Percentiles rank a stretch among this genome's conserved stretches.
Conservation (phyloP, 2,113 vertebrate genomes). For the Mustelus asterias region DNA sequence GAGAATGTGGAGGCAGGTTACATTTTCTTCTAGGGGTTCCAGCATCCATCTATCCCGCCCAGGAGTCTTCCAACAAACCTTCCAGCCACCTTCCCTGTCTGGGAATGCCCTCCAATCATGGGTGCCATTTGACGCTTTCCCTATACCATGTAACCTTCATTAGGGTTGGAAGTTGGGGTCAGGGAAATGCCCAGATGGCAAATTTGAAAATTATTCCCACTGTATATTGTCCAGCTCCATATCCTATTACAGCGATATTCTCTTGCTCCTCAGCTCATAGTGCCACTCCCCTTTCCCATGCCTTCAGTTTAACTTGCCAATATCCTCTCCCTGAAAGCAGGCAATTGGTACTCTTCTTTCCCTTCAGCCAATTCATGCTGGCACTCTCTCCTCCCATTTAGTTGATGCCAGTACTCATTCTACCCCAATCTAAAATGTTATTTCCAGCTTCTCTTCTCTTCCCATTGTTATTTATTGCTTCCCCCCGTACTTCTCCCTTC, state of each 20-base stretch:
- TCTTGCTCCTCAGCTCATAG: neutral
- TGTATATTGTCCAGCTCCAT: neutral
- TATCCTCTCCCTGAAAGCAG: neutral
- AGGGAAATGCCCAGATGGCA: neutral
- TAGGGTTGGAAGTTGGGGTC: neutral
- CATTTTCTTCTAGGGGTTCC: neutral
- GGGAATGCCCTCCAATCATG: neutral
- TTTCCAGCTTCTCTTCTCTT: too few species aligned
- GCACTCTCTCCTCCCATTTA: neutral
- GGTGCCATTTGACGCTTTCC: neutral
- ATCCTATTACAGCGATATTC: neutral
- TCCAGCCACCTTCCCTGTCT: neutral
- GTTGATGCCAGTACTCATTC: too few species aligned
- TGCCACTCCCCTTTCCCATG: neutral
- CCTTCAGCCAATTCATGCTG: neutral
- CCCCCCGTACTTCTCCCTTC: too few species aligned
- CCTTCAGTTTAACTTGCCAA: neutral
- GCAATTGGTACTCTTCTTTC: neutral
- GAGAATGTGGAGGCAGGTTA: neutral
- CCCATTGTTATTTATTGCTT: too few species aligned
- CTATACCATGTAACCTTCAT: neutral
- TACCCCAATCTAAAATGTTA: too few species aligned
- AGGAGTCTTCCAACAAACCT: neutral
- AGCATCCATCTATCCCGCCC: neutral
- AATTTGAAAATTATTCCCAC: neutral